Conservation (phyloP, 2,113 vertebrate species). For the Egretta garzetta region DNA sequence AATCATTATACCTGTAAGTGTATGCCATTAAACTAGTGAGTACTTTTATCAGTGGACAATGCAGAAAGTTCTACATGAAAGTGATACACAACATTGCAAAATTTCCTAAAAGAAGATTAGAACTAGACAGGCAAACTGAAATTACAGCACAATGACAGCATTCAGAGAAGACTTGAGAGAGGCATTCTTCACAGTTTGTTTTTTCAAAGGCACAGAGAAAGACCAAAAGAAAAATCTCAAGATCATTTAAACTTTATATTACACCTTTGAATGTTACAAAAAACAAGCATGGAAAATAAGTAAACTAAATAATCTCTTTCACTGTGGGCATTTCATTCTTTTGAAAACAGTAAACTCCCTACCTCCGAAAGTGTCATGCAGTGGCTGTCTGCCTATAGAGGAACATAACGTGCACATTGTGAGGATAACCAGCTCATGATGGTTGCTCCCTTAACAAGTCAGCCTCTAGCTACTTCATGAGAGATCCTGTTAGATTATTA, state of each 20-base stretch:
- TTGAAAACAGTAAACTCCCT: not conserved
- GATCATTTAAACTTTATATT: not conserved
- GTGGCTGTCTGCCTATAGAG: not conserved
- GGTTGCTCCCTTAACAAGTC: not conserved
- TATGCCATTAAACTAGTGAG: not conserved
- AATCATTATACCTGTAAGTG: not conserved
- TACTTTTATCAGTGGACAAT: not conserved
- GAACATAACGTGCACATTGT: not conserved
- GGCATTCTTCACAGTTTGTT: not conserved
- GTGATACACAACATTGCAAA: not conserved
- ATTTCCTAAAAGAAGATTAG: not conserved
- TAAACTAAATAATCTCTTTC: not conserved
- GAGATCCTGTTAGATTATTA: not conserved
- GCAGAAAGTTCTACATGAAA: not conserved
- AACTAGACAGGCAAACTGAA: not conserved
- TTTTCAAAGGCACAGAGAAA: not conserved
- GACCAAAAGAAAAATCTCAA: not conserved
- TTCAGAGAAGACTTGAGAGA: not conserved
- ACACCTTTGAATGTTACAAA: not conserved
- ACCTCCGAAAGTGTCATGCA: not conserved
- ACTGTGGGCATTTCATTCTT: not conserved
- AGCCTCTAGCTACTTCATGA: not conserved
- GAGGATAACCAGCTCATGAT: not conserved
- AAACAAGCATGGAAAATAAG: not conserved
- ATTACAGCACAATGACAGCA: not conserved